Evolutionary conservation across 2,113 vertebrate genomes (phyloP), one percentile per base, ranked within the genome.

Genomic region (Burhinus bistriatus): DNA sequence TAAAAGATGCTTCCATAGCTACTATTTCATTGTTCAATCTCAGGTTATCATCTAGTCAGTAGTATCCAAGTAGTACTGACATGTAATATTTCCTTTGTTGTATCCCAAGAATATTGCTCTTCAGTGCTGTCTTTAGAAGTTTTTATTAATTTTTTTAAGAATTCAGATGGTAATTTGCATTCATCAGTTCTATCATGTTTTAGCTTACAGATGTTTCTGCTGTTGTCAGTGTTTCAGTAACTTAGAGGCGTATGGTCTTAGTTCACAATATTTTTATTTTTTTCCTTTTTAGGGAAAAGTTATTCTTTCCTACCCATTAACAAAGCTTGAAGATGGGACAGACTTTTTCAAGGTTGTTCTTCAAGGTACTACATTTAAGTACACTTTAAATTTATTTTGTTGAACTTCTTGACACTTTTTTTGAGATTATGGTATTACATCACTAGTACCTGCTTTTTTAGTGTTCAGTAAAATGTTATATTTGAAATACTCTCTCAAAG

Each of bases 311-410:
- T 97, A 97, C 44, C 88, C 95, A n/a, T 38, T 98, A 96, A 97
- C 78, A 20, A 95, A 92, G 44, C 87, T 95, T 4, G 6, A 38
- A 92, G 97, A 98, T 90, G 97, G 95, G 83, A 97, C 58, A 87
- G 44, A 96, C 76, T 85, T 97, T 76, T 95, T 98, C 79, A 98
- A 97, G 93, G 61, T 98, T 83, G 86, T 93, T 79, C 92, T 98
- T 71, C 97, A 97, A 98, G 98, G 98, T 98, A 97, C 47, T 58
- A 9, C 23, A 34, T 91, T 91, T 91, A 80, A 94, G 5, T 45
- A n/a, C 2, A 9, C 82, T 87, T 65, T 30, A 38, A 22, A 68
- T 83, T 66, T 57, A 12, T 66, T 80, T 55, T 52, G 11, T 72
- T 86, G 38, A 59, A 49, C 16, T 55, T 73, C n/a, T 20, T 65